A percentile compares a stretch with the other conserved stretches of the same genome.
Conservation (phyloP, 2,113 vertebrate genomes). For the Pica pica region DNA sequence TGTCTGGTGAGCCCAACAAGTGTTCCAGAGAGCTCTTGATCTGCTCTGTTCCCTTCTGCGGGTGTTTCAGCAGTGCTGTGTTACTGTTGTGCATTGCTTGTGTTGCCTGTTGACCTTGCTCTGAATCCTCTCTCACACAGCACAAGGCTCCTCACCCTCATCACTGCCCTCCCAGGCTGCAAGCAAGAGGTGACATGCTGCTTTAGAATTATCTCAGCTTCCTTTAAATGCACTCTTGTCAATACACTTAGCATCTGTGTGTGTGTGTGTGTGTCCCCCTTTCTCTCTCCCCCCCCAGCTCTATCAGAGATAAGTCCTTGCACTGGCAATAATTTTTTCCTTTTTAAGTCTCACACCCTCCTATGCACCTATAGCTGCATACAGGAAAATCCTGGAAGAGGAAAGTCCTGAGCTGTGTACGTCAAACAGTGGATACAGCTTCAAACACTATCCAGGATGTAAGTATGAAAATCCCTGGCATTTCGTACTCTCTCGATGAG, state of each 20-base stretch:
- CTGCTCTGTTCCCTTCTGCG: fast-evolving
- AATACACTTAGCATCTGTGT: background rate
- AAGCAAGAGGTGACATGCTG: background rate
- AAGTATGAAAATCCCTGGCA: background rate
- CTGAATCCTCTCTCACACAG: background rate
- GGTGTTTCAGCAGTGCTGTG: background rate
- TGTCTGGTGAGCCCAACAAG: background rate
- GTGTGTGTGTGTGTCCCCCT: background rate
- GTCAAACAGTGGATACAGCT: fast-evolving
- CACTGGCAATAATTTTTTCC: background rate
- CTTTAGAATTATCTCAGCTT: background rate
- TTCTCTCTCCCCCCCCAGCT: background rate
- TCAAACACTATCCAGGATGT: background rate
- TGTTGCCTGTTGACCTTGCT: background rate
- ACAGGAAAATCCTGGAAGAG: background rate
- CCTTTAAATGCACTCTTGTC: background rate
- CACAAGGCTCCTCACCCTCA: fast-evolving
- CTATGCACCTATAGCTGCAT: background rate
- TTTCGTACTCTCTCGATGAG: background rate
- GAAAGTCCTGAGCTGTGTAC: background rate
- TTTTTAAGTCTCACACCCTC: background rate
- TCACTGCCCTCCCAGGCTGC: background rate
- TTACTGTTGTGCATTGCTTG: background rate
- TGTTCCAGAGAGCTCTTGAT: background rate
- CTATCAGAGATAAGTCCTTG: background rate